A percentile compares a stretch with the other conserved stretches of the same genome.
Evolutionary conservation across 2,888 invertebrate genomes (phyloP).

Genomic region (Caenorhabditis macrosperma): DNA sequence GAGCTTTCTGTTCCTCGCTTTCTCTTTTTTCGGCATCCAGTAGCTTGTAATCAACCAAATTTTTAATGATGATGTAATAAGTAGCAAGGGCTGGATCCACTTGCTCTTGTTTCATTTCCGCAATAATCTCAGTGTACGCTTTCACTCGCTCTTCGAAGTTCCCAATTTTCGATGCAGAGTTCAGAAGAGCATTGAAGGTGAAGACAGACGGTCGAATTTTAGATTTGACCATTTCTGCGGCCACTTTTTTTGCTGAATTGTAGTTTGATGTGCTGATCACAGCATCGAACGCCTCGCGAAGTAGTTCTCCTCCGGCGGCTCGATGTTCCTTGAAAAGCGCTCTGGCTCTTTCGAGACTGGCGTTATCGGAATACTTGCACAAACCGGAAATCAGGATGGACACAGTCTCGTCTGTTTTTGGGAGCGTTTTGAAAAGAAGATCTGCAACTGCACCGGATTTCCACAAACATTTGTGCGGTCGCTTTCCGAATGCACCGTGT

Average conservation of each 20-base stretch:
- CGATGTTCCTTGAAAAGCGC: slow-evolving; percentile 53
- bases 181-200: slow-evolving; percentile 59
- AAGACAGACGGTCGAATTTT: slow-evolving; percentile 40
- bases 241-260: slow-evolving; percentile 22
- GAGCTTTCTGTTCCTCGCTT: slow-evolving; percentile 8
- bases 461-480: no score
- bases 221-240: slow-evolving; percentile 31
- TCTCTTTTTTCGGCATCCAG: slow-evolving; percentile 40
- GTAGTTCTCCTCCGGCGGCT: slow-evolving; percentile 25
- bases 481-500: no score
- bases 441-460: slow-evolving; percentile 67
- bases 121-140: slow-evolving; percentile 57
- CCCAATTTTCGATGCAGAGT: slow-evolving; percentile 38
- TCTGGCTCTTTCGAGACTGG: slow-evolving; percentile 56
- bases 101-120: slow-evolving; percentile 65
- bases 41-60: slow-evolving; percentile 38
- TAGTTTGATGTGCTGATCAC: slow-evolving; percentile 54
- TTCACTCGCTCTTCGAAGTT: slow-evolving; percentile 36
- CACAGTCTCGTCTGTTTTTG: slow-evolving; percentile 66
- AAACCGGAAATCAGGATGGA: slow-evolving; percentile 74
- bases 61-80: slow-evolving; percentile 57
- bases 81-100: slow-evolving; percentile 64
- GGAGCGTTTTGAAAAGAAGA: slow-evolving; percentile 73
- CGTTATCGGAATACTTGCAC: slow-evolving; percentile 65
- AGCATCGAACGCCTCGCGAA: slow-evolving; percentile 65